phyloP scores from a whole-genome alignment of 2,113 vertebrate genomes.

The Halcyon malimbica region DNA sequence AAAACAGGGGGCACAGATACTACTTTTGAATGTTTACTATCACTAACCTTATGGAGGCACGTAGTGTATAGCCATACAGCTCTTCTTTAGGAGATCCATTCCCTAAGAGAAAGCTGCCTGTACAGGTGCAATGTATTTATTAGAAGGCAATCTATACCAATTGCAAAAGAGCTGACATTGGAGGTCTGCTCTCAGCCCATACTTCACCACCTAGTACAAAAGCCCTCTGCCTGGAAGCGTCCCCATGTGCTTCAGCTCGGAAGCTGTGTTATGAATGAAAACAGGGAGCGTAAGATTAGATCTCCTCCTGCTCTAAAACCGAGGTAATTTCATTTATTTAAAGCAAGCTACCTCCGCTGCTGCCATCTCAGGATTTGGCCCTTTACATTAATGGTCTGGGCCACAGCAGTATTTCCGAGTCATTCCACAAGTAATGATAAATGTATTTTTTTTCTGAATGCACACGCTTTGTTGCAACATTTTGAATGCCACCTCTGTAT shows the following conservation, averaged over 20 bases:
- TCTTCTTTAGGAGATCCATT: neutral
- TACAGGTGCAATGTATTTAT: neutral
- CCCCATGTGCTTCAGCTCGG: accelerated
- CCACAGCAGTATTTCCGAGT: neutral
- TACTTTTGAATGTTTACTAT: conserved; percentile 4
- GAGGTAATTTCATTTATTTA: neutral
- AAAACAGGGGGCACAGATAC: neutral
- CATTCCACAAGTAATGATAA: neutral
- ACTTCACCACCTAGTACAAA: neutral
- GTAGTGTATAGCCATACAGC: neutral
- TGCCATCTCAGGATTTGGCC: neutral
- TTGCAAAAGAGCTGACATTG: neutral
- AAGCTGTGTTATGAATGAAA: neutral
- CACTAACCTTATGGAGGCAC: neutral
- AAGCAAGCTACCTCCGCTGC: neutral
- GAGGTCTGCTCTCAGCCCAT: neutral
- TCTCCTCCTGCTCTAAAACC: neutral
- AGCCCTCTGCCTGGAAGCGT: neutral
- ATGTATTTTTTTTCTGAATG: neutral
- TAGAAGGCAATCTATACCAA: neutral
- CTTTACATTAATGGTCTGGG: neutral
- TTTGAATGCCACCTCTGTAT: neutral
- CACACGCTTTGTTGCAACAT: neutral
- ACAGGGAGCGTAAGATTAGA: neutral
- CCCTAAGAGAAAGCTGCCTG: neutral